Evolutionary conservation across 2,113 vertebrate genomes (phyloP).

Genomic region (Hippolais icterina): DNA sequence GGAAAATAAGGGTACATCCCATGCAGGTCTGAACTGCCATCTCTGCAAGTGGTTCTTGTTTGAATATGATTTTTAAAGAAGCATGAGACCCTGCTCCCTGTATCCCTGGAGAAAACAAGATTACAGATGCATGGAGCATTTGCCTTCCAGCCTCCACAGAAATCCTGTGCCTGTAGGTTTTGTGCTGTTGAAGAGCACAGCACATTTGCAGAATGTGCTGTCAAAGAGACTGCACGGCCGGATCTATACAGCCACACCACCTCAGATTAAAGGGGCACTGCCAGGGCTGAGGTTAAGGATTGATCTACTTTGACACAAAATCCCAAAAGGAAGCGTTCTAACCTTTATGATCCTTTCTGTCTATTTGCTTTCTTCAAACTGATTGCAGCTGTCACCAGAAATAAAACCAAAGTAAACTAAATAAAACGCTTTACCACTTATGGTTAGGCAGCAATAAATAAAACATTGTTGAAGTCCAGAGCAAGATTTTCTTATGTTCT

Average conservation of each 20-base stretch:
- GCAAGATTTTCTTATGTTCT: background rate
- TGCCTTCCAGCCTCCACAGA: background rate
- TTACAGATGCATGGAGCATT: background rate
- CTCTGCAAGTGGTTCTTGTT: background rate
- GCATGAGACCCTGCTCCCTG: background rate
- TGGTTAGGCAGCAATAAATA: background rate
- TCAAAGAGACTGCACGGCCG: background rate
- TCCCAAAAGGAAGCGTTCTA: constrained; percentile 42
- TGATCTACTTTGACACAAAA: constrained; percentile 52
- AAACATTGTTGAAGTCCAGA: background rate
- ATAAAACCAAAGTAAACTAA: constrained; percentile 21
- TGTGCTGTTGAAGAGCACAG: background rate
- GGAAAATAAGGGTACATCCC: background rate
- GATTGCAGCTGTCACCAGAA: constrained; percentile 31
- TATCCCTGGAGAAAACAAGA: background rate
- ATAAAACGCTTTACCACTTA: background rate
- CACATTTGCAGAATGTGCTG: background rate
- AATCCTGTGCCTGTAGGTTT: background rate
- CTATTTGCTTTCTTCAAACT: constrained; percentile 24
- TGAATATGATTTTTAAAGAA: background rate
- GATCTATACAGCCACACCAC: background rate
- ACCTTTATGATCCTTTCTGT: constrained; percentile 54
- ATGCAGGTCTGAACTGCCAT: background rate
- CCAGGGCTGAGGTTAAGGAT: constrained; percentile 11
- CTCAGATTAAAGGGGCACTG: background rate